Evolutionary conservation across 2,797 vertebrate genomes (phyloP).

Genomic region (Xenopus petersii): DNA sequence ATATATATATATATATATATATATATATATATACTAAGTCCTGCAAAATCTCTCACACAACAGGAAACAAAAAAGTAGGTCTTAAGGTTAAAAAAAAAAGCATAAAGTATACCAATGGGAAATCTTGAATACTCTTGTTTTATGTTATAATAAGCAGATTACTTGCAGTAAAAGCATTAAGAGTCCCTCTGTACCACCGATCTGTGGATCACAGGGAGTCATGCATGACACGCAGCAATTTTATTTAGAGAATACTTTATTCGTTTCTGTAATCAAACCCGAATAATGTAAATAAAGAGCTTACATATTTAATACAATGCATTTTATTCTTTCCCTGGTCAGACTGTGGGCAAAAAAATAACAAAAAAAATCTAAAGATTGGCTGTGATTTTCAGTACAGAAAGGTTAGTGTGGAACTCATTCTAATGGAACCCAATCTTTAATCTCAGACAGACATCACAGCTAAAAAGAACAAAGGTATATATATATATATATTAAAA

Average conservation of each 20-base stretch:
- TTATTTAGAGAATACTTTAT: conserved; percentile 99
- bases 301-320: conserved; percentile 99
- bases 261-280: conserved; percentile 99
- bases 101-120: too few species aligned
- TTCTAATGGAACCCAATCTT: conserved; percentile 11
- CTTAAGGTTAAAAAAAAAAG: too few species aligned
- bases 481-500: conserved; percentile 58
- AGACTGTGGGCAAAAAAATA: not conserved
- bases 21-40: too few species aligned
- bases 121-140: too few species aligned
- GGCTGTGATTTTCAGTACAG: conserved; percentile 80
- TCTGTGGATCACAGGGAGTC: not conserved
- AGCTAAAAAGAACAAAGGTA: conserved; percentile 73
- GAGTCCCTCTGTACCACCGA: not conserved
- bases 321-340: conserved; percentile 72
- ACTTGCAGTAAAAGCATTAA: not conserved
- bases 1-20: too few species aligned
- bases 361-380: conserved; percentile 23
- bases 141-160: not conserved
- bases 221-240: conserved; percentile 20
- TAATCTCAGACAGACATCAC: conserved; percentile 60
- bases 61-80: too few species aligned
- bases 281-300: conserved; percentile 98
- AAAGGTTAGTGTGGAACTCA: conserved; percentile 57
- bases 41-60: too few species aligned